phyloP scores from a whole-genome alignment of 2,113 vertebrate species.

The Pandion haliaetus region DNA sequence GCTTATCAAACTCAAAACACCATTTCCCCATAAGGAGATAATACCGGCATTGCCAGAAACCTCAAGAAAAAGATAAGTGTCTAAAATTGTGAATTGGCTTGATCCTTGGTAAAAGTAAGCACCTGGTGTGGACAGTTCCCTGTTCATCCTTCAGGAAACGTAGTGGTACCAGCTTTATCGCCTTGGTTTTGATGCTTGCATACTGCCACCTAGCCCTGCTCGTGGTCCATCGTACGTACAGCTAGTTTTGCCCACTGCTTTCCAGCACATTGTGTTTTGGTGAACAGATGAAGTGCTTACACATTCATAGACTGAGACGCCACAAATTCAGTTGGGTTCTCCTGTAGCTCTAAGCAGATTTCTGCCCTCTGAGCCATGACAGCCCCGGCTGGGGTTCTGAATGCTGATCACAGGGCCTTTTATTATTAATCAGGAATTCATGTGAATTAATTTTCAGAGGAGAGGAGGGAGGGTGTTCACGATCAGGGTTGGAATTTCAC shows the following conservation, averaged over 20 bases:
- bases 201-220: constrained; percentile 20
- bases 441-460: constrained; percentile 79
- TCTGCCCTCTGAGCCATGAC: constrained; percentile 83
- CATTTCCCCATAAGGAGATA: not conserved
- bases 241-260: not conserved
- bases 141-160: not conserved
- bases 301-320: constrained; percentile 85
- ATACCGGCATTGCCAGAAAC: not conserved
- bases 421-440: constrained; percentile 77
- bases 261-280: constrained; percentile 44
- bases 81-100: not conserved
- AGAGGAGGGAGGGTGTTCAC: constrained; percentile 51
- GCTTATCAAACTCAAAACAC: not conserved
- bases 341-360: constrained; percentile 79
- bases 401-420: constrained; percentile 77
- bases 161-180: not conserved
- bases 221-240: not conserved
- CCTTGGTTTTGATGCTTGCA: not conserved
- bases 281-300: constrained; percentile 82
- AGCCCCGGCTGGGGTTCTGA: constrained; percentile 73
- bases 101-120: not conserved
- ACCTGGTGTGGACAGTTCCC: not conserved
- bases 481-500: constrained; percentile 65
- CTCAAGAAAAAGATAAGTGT: not conserved
- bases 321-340: constrained; percentile 81